phyloP scores from a whole-genome alignment of 23 tunicate genomes.

The Aplidium turbinatum region DNA sequence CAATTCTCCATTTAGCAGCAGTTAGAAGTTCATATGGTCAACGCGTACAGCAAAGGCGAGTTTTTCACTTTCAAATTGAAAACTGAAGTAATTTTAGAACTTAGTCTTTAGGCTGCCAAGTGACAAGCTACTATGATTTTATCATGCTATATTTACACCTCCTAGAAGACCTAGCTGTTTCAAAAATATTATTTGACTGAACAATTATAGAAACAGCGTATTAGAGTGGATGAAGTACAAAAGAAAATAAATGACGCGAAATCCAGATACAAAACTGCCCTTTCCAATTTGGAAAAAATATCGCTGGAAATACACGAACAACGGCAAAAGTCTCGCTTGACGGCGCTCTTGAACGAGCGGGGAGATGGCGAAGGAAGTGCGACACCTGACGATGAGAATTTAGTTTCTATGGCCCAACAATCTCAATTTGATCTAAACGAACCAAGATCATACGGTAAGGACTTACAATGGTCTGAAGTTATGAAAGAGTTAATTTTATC shows the following conservation, averaged over 20 bases:
- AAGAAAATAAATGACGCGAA: slow-evolving; percentile 63
- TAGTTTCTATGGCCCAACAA: slow-evolving; percentile 17
- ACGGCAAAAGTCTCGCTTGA: slow-evolving; percentile 28
- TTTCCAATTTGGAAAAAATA: slow-evolving; percentile 66
- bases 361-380: slow-evolving; percentile 20
- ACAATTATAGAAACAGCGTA: slow-evolving; percentile 60
- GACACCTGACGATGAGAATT: not conserved
- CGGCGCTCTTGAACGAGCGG: not conserved
- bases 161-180: too few species aligned
- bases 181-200: too few species aligned
- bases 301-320: slow-evolving; percentile 87
- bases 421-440: slow-evolving; percentile 40
- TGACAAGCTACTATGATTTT: too few species aligned
- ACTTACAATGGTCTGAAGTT: not conserved
- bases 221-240: slow-evolving; percentile 57
- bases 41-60: too few species aligned
- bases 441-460: slow-evolving; percentile 66
- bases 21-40: too few species aligned
- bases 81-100: too few species aligned
- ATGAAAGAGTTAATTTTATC: too few species aligned
- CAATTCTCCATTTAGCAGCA: too few species aligned
- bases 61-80: too few species aligned
- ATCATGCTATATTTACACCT: too few species aligned
- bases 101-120: too few species aligned
- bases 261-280: slow-evolving; percentile 41